These are phyloP conservation scores for Apodemus speciosus DNA, from an alignment of 2,113 vertebrate species.

Conservation along the genomic window DNA sequence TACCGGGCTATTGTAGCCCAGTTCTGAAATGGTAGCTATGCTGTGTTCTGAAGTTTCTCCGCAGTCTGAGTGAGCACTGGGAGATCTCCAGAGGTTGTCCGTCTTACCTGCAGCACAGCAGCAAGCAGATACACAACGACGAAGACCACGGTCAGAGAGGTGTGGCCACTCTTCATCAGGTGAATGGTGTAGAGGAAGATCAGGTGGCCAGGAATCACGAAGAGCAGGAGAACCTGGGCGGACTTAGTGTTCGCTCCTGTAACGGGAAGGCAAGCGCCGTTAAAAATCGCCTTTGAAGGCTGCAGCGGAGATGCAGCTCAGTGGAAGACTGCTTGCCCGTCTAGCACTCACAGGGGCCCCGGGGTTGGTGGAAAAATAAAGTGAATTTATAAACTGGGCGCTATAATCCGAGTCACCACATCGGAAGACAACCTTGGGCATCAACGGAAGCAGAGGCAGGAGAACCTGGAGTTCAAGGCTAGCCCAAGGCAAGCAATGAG, in stretches of 20 bases:
- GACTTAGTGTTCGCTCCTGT: constrained; percentile 96
- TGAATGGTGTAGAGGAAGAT: constrained; percentile 98
- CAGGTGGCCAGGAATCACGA: constrained; percentile 95
- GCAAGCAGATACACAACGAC: constrained; percentile 93
- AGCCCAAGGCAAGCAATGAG: neutral
- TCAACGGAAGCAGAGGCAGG: too few relatives aligned
- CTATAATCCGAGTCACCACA: neutral
- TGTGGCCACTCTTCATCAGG: constrained; percentile 97
- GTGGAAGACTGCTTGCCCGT: neutral
- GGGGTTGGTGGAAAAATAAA: neutral
- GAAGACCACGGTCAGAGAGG: constrained; percentile 94
- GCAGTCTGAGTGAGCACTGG: neutral
- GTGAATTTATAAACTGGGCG: neutral
- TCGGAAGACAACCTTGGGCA: neutral
- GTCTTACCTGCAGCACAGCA: constrained; percentile 93
- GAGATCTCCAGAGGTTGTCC: neutral
- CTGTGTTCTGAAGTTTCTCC: neutral
- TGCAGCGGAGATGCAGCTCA: neutral
- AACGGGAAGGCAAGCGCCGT: constrained; percentile 19
- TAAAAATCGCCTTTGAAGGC: constrained; percentile 1
- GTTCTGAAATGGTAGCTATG: neutral
- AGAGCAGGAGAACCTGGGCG: constrained; percentile 94
- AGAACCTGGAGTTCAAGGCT: neutral
- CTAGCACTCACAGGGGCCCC: neutral
- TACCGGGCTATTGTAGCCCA: too few relatives aligned